Evolutionary conservation across 2,113 vertebrate genomes (phyloP).

Genomic region (Hippocampus guttulatus): DNA sequence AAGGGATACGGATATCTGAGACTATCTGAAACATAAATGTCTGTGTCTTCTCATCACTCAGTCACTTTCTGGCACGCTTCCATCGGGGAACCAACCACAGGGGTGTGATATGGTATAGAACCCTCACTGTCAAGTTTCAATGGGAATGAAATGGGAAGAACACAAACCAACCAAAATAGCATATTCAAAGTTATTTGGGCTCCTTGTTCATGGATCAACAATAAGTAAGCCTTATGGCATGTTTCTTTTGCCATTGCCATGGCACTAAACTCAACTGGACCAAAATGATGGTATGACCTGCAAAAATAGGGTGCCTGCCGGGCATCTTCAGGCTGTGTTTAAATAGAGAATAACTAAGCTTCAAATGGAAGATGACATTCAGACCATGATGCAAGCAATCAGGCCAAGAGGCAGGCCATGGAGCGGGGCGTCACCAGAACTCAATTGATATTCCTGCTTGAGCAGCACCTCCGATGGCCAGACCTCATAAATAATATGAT

Average conservation of each 20-base stretch:
- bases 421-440: slow-evolving; percentile 43
- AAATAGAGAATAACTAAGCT: slow-evolving; percentile 50
- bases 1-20: slow-evolving; percentile 3
- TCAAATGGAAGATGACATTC: slow-evolving; percentile 48
- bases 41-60: slow-evolving; percentile 20
- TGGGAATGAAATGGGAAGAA: background rate
- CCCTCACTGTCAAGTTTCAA: background rate
- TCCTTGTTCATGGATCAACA: background rate
- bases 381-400: slow-evolving; percentile 34
- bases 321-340: slow-evolving; percentile 24
- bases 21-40: slow-evolving; percentile 26
- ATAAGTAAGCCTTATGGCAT: background rate
- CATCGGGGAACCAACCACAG: background rate
- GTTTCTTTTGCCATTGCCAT: background rate
- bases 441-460: slow-evolving; percentile 64
- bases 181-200: background rate
- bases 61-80: background rate
- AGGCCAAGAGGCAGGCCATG: slow-evolving; percentile 37
- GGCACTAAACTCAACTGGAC: background rate
- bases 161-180: background rate
- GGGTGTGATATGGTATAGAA: background rate
- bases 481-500: slow-evolving; percentile 70
- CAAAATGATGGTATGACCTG: slow-evolving; percentile 9
- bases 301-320: slow-evolving; percentile 25
- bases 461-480: slow-evolving; percentile 62